These are phyloP conservation scores for Recurvirostra avosetta DNA, from an alignment of 2,113 vertebrate species.

Conservation along the genomic window DNA sequence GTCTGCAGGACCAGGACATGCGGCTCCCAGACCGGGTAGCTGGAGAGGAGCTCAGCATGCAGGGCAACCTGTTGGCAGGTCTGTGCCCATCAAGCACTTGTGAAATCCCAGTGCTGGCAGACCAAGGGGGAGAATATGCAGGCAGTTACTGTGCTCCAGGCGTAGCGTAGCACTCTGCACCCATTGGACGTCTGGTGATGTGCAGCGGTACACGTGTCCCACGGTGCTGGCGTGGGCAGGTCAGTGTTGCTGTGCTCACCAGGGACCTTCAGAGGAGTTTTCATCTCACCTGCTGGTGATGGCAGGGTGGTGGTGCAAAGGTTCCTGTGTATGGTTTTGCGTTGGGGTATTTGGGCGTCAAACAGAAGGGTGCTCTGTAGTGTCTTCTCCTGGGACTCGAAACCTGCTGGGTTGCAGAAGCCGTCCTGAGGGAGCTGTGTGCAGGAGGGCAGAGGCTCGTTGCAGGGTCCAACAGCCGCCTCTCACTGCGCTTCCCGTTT, in stretches of 20 bases:
- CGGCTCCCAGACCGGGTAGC: too few relatives aligned
- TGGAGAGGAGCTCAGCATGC: background rate
- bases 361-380: background rate
- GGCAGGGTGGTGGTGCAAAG: background rate
- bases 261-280: too few relatives aligned
- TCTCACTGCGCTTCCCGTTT: background rate
- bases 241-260: too few relatives aligned
- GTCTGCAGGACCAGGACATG: background rate
- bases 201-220: too few relatives aligned
- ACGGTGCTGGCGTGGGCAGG: background rate
- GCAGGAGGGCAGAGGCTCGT: background rate
- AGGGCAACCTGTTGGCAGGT: background rate
- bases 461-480: background rate
- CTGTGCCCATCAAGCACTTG: background rate
- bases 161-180: too few relatives aligned
- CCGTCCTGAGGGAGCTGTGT: background rate
- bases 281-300: background rate
- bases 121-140: too few relatives aligned
- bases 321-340: too few relatives aligned
- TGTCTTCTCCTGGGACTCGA: background rate
- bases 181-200: fast-evolving
- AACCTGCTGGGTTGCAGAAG: background rate
- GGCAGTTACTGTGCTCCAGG: background rate
- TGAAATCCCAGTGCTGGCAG: background rate
- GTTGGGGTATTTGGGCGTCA: background rate